Evolutionary conservation across 1,140 invertebrate species (phyloP).

Genomic region (Drosophila lowei): DNA sequence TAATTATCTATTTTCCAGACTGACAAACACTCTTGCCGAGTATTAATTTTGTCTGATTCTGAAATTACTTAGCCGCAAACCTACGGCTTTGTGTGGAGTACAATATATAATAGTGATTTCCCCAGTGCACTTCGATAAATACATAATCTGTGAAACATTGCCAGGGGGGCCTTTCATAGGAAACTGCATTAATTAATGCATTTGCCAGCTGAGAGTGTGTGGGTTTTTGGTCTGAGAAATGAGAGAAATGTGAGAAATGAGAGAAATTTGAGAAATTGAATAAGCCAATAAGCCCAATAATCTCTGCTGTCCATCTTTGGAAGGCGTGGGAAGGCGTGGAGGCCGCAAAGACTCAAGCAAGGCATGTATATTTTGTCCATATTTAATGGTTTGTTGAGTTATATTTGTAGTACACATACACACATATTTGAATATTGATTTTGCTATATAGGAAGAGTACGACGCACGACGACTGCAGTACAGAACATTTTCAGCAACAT

Average conservation of each 20-base stretch:
- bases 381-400: slow-evolving; percentile 41
- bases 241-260: no score
- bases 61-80: slow-evolving; percentile 52
- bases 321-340: no score
- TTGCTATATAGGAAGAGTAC: slow-evolving; percentile 59
- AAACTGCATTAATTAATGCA: slow-evolving; percentile 18
- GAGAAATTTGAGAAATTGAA: slow-evolving; percentile 10
- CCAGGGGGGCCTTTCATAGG: not conserved
- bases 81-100: slow-evolving; percentile 28
- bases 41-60: slow-evolving; percentile 22
- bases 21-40: not conserved
- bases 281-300: slow-evolving; percentile 1
- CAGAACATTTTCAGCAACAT: slow-evolving; percentile 79
- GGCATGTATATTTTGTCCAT: slow-evolving; percentile 29
- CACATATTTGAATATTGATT: slow-evolving; percentile 65
- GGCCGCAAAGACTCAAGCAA: not conserved
- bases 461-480: slow-evolving; percentile 80
- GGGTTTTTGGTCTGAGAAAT: no score
- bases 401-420: slow-evolving; percentile 73
- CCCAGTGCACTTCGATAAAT: slow-evolving; percentile 61
- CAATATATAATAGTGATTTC: slow-evolving; percentile 27
- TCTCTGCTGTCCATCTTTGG: not conserved
- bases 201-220: not conserved
- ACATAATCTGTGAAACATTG: slow-evolving; percentile 45
- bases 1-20: not conserved